Base-by-base conservation (phyloP, 2,797 vertebrate species). In the Psittacula echo region DNA sequence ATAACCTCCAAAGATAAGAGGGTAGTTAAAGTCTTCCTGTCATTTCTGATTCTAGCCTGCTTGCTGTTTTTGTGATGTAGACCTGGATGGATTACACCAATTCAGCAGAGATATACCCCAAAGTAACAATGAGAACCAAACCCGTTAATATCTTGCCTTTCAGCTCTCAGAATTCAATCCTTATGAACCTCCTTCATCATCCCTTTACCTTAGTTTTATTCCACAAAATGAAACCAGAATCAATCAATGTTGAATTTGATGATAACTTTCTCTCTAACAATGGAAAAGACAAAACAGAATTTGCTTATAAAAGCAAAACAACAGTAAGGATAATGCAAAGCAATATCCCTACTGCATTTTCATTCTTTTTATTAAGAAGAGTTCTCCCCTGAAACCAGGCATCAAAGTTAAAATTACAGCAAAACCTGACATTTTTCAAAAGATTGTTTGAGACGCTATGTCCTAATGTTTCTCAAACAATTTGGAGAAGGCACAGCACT, bases 81-180 rank as follows among this genome's bases (percentile, higher is more conserved):
- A 81, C 50, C 44, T 86, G 62, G 91, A 95, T 90, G 73, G 70
- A 96, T 94, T 84, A 84, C 73, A 95, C 21, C 85, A 88, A 79
- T 93, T 91, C 71, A 73, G 54, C 51, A 78, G 73, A 89, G 94
- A 91, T 24, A 88, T 76, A 92, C 50, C 53, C 61, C 81, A 73
- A 93, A 93, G 85, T 81, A 94, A 72, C 70, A 85, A 60, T 10
- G 48, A 87, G 73, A 90, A 81, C 21, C 39, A 76, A 88, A 93
- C 73, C 27, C 14, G 3, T 77, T 89, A 87, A 61, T 91, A 92
- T 72, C 26, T 80, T 51, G 70, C 47, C 60, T 94, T 96, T 89
- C 61, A 45, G 48, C 41, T 78, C 64, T 78, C 68, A 64, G 56
- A 94, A 94, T 71, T 92, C 61, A 80, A 73, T 60, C 34, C 61